phyloP scores from a whole-genome alignment of 1,140 invertebrate species.

The Hestina assimilis region DNA sequence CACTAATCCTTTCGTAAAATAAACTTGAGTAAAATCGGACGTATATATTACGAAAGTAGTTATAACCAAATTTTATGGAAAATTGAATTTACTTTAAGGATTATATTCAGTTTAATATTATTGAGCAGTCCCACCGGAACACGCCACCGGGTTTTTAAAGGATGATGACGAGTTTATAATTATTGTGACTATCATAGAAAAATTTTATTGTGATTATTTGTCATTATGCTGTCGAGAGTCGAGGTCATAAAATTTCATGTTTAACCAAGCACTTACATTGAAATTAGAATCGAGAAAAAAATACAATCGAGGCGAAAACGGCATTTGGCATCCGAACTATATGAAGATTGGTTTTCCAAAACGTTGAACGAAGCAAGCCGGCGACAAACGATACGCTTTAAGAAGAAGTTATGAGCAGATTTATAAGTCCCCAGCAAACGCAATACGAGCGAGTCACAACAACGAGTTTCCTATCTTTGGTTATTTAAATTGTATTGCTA shows the following conservation, averaged over 20 bases:
- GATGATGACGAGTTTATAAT: too few species aligned
- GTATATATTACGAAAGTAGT: too few species aligned
- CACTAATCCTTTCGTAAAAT: too few species aligned
- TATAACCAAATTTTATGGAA: too few species aligned
- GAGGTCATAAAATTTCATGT: constrained; percentile 23
- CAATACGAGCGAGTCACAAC: constrained; percentile 43
- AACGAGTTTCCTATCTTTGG: constrained; percentile 57
- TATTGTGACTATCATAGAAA: too few species aligned
- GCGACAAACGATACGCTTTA: constrained; percentile 65
- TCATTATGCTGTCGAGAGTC: too few species aligned
- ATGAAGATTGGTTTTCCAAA: constrained; percentile 69
- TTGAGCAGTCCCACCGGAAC: too few species aligned
- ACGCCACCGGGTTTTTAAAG: too few species aligned
- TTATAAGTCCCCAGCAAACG: constrained; percentile 62
- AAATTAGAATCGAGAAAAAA: constrained; percentile 39
- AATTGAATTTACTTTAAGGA: too few species aligned
- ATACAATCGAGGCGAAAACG: constrained; percentile 48
- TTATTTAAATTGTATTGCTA: constrained; percentile 63
- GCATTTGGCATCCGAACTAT: constrained; percentile 66
- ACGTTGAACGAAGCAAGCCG: constrained; percentile 44
- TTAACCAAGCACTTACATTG: constrained; percentile 26
- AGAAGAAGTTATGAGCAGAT: constrained; percentile 67
- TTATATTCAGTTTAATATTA: too few species aligned
- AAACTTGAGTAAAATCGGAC: too few species aligned
- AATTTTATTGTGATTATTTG: too few species aligned